Evolutionary conservation across 2,113 vertebrate genomes (phyloP), one percentile per base, ranked within the genome.

Genomic region (Myotis brandtii): DNA sequence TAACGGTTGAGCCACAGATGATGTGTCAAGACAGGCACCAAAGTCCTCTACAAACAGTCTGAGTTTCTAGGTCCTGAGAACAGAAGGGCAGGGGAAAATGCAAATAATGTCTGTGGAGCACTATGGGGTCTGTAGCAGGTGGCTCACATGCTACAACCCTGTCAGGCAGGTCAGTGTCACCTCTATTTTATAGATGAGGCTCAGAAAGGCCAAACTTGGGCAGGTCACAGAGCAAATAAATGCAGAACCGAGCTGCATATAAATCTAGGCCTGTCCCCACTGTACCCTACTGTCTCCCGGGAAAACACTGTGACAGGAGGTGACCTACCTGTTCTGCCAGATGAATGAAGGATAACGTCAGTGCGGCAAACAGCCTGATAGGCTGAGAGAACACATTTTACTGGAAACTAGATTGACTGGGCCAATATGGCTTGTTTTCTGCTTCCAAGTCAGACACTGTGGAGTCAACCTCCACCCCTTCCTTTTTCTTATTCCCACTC

Each of bases 61-160:
- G 4, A n/a, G n/a, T 20, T 37, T 34, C 37, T 30, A 87, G 37
- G 32, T 40, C 48, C 40, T 62, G 27, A n/a, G 86, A 32, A 54
- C 25, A 76, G 30, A 50, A 93, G 67, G 73, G 8, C 6, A 12
- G 18, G 34, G 11, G 54, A 76, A 30, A 34, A 62, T 30, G 50
- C 11, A 30, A 16, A n/a, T 1, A 16, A 17, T 0, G 7, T 21
- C 37, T 89, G 3, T 0, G 0, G 43, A 91, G 21, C 37, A 27
- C 4, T 0, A 0, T 10, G n/a, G 30, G 56, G 27, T 50, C 86
- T 32, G 52, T 1, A 13, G 14, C 50, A 11, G 30, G 50, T 17
- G 62, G 32, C 9, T 91, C n/a, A 6, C 32, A 12, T 3, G 21
- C 25, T 34, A 16, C 16, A 12, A 21, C 46, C 6, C 50, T 4